Evolutionary conservation across 2,113 vertebrate species (phyloP), one percentile per base, ranked within the genome.

Genomic region (Limnothrissa miodon): DNA sequence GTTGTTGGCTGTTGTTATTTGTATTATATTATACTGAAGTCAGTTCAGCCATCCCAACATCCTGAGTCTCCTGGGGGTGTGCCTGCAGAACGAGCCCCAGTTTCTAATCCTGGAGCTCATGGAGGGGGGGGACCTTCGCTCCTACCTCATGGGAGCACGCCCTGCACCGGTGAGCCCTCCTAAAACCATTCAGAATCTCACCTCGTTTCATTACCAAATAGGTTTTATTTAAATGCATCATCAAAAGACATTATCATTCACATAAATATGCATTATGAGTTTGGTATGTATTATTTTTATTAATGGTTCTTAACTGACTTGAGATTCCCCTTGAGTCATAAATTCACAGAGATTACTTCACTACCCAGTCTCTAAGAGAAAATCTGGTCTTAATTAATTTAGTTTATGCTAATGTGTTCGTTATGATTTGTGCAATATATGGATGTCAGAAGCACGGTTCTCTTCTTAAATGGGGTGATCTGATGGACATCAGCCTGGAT

Each of bases 1-100:
- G n/a, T n/a, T n/a, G n/a, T n/a, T n/a, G n/a, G n/a, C n/a, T n/a
- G n/a, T n/a, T n/a, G n/a, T n/a, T n/a, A n/a, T n/a, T n/a, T n/a
- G n/a, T n/a, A n/a, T n/a, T n/a, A n/a, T 42, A 6, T 6, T 42
- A 42, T 36, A 11, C 33, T 15, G 10, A 8, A 95, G 94, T 84
- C 95, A 94, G 86, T 96, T 95, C 89, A 85, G 94, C 89, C 95
- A 96, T 70, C 92, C 93, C 6, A 94, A 95, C 88, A 95, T 96
- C 89, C 90, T 96, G 91, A 93, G 92, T 82, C 91, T 95, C 66
- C 91, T 95, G 48, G 94, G 94, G 0, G 92, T 95, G 19, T 90
- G 90, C 85, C 88, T 96, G n/a, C 81, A 91, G 51, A 94, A 92
- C 4, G 94, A 95, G 80, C 94, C 94, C 78, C 94, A 94, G 78